Percentiles rank a stretch among this genome's conserved stretches.
Conservation (phyloP, 2,797 vertebrate species). For the Enteromius radiatus region DNA sequence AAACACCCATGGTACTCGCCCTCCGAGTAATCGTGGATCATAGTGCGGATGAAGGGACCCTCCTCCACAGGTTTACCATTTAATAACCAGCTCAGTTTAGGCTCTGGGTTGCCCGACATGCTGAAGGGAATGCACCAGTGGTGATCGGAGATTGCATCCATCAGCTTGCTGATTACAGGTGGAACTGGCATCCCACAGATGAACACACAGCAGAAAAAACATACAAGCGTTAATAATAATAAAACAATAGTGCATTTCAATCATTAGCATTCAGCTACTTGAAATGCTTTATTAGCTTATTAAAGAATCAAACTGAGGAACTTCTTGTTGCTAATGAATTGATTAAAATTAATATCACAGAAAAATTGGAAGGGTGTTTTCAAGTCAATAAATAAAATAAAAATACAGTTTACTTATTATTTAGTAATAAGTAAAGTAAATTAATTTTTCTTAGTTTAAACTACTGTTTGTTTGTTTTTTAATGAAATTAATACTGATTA, state of each 20-base stretch:
- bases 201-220: background rate
- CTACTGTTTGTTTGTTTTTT: background rate
- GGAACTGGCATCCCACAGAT: constrained; percentile 77
- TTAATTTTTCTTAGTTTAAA: no score
- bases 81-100: constrained; percentile 85
- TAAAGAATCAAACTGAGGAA: background rate
- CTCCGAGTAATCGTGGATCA: constrained; percentile 88
- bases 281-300: background rate
- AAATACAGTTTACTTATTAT: no score
- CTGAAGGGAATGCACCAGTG: constrained; percentile 99
- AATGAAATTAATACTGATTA: background rate
- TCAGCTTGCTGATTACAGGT: constrained; percentile 92
- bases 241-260: background rate
- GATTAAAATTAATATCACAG: background rate
- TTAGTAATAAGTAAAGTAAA: no score
- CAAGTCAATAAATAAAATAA: no score
- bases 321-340: background rate
- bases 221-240: background rate
- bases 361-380: background rate
- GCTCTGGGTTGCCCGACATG: constrained; percentile 89
- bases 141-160: constrained; percentile 89
- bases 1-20: constrained; percentile 96
- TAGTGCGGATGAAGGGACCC: constrained; percentile 87
- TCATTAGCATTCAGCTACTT: background rate
- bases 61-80: constrained; percentile 81